Evolutionary conservation across 2,888 invertebrate genomes (phyloP).

Genomic region (Macroteleia sp.): DNA sequence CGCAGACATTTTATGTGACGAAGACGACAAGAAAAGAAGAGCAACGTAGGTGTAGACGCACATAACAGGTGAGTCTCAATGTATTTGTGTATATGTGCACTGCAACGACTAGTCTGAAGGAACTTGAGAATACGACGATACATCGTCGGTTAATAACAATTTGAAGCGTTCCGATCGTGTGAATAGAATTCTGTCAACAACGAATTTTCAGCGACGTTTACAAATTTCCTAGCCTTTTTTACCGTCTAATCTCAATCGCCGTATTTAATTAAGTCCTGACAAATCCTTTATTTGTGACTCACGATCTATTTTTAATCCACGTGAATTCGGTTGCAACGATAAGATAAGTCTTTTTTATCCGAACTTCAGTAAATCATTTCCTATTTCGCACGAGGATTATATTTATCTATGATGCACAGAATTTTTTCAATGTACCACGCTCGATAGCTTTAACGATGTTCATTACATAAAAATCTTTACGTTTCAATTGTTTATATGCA

Average conservation of each 20-base stretch:
- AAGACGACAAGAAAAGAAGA: slow-evolving; percentile 47
- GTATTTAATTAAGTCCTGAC: slow-evolving; percentile 9
- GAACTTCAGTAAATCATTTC: slow-evolving; percentile 20
- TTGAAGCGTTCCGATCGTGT: slow-evolving; percentile 21
- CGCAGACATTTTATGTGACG: slow-evolving; percentile 57
- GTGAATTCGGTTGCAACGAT: slow-evolving; percentile 24
- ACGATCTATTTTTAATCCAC: slow-evolving; percentile 48
- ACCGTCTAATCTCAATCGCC: slow-evolving; percentile 2
- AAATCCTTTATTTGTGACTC: slow-evolving; percentile 37
- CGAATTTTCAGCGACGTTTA: slow-evolving; percentile 13
- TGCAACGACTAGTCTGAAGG: slow-evolving; percentile 12
- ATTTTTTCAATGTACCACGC: too few relatives aligned
- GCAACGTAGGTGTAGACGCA: slow-evolving; percentile 35
- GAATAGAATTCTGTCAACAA: slow-evolving; percentile 7
- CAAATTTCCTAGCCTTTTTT: slow-evolving; percentile 3
- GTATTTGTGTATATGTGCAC: slow-evolving; percentile 15
- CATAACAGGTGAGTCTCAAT: slow-evolving; percentile 26
- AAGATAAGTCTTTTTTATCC: slow-evolving; percentile 5
- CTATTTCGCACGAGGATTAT: slow-evolving; percentile 28
- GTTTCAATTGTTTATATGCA: too few relatives aligned
- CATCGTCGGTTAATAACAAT: slow-evolving; percentile 44
- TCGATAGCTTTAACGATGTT: too few relatives aligned
- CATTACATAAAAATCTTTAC: too few relatives aligned
- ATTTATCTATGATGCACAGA: slow-evolving; percentile 11
- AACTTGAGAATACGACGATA: slow-evolving; percentile 15